A percentile compares a stretch with the other conserved stretches of the same genome.
Conservation (phyloP, 2,113 vertebrate genomes). For the Zapus hudsonius region DNA sequence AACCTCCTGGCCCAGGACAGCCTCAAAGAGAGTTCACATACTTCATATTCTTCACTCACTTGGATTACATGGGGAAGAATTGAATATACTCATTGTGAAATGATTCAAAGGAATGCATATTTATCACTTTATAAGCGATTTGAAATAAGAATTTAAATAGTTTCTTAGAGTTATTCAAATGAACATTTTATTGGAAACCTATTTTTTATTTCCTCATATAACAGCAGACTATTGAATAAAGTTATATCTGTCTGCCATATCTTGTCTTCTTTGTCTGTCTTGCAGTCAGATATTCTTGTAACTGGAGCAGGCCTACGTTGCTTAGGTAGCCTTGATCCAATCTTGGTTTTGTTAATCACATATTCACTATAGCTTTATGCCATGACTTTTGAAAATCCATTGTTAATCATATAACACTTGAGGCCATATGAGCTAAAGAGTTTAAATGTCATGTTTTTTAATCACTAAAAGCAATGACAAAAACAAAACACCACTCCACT, state of each 20-base stretch:
- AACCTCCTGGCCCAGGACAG: neutral
- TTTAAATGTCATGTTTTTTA: conserved; percentile 57
- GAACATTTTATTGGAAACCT: neutral
- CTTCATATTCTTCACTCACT: neutral
- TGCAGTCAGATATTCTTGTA: neutral
- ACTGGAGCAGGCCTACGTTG: accelerated
- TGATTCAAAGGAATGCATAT: neutral
- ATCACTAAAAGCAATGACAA: conserved; percentile 51
- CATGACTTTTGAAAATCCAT: conserved; percentile 22
- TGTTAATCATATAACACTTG: conserved; percentile 37
- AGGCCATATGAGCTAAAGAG: conserved; percentile 55
- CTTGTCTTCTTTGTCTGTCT: neutral
- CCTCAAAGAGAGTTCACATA: neutral
- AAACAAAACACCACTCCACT: neutral
- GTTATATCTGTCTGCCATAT: neutral
- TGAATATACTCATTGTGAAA: neutral
- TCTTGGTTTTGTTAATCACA: conserved; percentile 39
- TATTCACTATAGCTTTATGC: neutral
- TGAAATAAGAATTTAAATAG: neutral
- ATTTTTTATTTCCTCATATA: neutral
- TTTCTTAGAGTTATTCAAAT: neutral
- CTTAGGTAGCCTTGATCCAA: neutral
- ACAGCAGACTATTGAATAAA: neutral
- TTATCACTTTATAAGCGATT: neutral
- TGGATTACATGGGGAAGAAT: neutral